phyloP scores from a whole-genome alignment of 1,140 invertebrate species.

The Nebria ingens region DNA sequence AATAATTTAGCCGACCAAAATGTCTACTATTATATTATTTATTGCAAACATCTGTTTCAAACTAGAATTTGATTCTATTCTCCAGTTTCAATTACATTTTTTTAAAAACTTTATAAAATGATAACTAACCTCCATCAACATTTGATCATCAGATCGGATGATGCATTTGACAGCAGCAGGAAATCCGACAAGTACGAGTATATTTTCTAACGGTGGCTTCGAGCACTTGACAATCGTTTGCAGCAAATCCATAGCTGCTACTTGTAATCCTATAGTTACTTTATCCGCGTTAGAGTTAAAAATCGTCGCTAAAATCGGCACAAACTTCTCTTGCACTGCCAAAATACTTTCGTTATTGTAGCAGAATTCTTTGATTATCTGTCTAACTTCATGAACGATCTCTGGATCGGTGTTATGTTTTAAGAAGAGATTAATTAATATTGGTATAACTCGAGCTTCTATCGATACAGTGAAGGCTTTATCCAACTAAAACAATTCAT shows the following conservation, averaged over 20 bases:
- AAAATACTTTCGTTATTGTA: conserved; percentile 50
- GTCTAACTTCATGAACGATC: conserved; percentile 50
- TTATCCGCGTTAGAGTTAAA: not conserved
- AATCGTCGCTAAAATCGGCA: conserved; percentile 56
- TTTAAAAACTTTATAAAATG: no score
- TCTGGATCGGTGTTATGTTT: conserved; percentile 57
- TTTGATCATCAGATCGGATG: conserved; percentile 51
- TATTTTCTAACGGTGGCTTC: conserved; percentile 42
- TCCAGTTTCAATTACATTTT: no score
- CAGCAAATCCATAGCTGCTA: conserved; percentile 51
- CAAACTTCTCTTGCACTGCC: conserved; percentile 52
- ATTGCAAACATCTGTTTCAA: no score
- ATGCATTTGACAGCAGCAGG: conserved; percentile 52
- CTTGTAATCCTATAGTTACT: conserved; percentile 32
- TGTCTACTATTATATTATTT: no score
- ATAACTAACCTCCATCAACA: conserved; percentile 38
- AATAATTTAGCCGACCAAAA: no score
- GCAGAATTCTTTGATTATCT: conserved; percentile 56
- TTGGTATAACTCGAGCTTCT: conserved; percentile 55
- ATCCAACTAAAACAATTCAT: conserved; percentile 50
- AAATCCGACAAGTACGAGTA: conserved; percentile 50
- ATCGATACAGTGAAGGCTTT: conserved; percentile 52
- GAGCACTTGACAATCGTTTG: conserved; percentile 51
- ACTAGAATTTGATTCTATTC: no score
- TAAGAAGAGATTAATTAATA: conserved; percentile 62